Evolutionary conservation across 2,888 invertebrate genomes (phyloP).

Genomic region (Melikaiella ostensackeni): DNA sequence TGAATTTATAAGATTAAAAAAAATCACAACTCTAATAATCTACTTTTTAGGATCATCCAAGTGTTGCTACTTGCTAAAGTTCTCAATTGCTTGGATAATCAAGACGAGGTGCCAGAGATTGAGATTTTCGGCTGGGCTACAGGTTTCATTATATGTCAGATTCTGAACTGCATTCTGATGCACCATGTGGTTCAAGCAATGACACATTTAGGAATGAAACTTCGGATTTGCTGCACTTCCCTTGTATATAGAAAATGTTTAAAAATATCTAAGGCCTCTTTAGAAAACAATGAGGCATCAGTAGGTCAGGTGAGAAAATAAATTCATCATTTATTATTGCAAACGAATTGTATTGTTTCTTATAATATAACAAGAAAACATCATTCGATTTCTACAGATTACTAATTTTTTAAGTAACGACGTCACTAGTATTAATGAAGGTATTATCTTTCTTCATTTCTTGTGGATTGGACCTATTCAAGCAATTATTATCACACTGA

Average conservation of each 20-base stretch:
- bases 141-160: slow-evolving; percentile 69
- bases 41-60: slow-evolving; percentile 63
- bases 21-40: neutral
- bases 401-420: slow-evolving; percentile 86
- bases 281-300: slow-evolving; percentile 81
- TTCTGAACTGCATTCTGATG: slow-evolving; percentile 74
- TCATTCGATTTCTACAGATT: slow-evolving; percentile 70
- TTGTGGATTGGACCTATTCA: slow-evolving; percentile 78
- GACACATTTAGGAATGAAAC: slow-evolving; percentile 84
- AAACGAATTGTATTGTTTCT: too few relatives aligned
- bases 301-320: slow-evolving; percentile 79
- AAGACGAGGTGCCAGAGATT: slow-evolving; percentile 17
- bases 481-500: slow-evolving; percentile 55
- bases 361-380: too few relatives aligned
- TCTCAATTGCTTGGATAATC: slow-evolving; percentile 57
- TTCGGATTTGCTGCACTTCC: slow-evolving; percentile 84
- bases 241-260: slow-evolving; percentile 87
- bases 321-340: too few relatives aligned
- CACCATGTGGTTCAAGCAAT: slow-evolving; percentile 60
- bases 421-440: slow-evolving; percentile 86
- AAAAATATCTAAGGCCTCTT: slow-evolving; percentile 85
- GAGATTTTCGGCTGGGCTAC: slow-evolving; percentile 69
- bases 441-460: slow-evolving; percentile 82
- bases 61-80: slow-evolving; percentile 66
- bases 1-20: too few relatives aligned